Base-by-base conservation (phyloP, 2,797 vertebrate genomes). In the Lagorchestes hirsutus region DNA sequence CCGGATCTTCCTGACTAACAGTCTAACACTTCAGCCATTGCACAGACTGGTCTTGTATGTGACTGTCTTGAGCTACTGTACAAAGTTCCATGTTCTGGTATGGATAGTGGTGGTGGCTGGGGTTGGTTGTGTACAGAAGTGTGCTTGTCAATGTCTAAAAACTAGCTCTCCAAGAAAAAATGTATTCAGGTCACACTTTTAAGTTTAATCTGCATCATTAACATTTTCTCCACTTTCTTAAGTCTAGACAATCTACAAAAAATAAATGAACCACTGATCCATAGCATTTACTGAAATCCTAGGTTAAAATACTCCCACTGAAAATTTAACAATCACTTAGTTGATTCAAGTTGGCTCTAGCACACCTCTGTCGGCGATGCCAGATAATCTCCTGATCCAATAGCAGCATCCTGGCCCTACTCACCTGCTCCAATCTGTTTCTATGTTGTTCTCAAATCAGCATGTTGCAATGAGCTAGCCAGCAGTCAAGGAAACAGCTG, bases 381-480 rank as follows among this genome's bases (percentile, higher is more conserved):
- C 74, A 46, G 22, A 22, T 82, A 82, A 82, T 58, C 74, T 91
- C 46, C 27, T 18, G 62, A 18, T 56, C 18, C 55, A 90, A 87
- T 2, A 6, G 16, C 54, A 40, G 18, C 9, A 1, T 91, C 4
- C 31, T 46, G 11, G 18, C 46, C 95, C 52, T 93, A 54, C 31
- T 54, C 50, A 54, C 91, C 10, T 4, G 4, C 67, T 94, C 59
- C 57, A 90, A 54, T 40, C 40, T 94, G 3, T 91, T 82, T 90
- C 58, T 92, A 40, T 90, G 16, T 74, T 90, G 8, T 12, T 94
- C 56, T 67, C 91, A 93, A 62, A 54, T 90, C 90, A 10, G 54
- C 62, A 74, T 67, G 40, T 91, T 90, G 55, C 94, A 94, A 95
- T 28, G 31, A 74, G 55, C 55, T 58, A 94, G 74, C 91, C 90